phyloP scores from a whole-genome alignment of 2,113 vertebrate species.

The Psilopogon haemacephalus region DNA sequence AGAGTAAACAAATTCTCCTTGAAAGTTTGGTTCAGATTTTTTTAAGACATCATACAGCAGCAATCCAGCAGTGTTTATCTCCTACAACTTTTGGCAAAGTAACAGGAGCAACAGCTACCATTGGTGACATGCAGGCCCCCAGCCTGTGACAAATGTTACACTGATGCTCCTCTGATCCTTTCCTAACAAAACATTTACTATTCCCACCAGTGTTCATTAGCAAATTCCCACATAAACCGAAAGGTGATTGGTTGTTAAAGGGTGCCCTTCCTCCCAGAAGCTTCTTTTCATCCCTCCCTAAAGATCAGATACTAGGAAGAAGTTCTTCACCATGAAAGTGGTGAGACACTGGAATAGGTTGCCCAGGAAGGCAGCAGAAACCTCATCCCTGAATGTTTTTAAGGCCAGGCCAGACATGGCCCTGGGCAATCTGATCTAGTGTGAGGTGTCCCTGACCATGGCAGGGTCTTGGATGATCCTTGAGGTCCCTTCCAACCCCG shows the following conservation, averaged over 20 bases:
- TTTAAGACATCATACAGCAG: not conserved
- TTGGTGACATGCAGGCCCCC: not conserved
- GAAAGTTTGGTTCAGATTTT: not conserved
- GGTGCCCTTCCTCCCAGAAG: not conserved
- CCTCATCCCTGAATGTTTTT: too few relatives aligned
- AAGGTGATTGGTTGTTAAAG: too few relatives aligned
- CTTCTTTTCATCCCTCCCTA: not conserved
- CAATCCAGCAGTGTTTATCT: not conserved
- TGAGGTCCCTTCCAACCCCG: too few relatives aligned
- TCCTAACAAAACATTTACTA: not conserved
- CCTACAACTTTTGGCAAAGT: not conserved
- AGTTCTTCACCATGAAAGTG: too few relatives aligned
- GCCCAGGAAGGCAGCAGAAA: too few relatives aligned
- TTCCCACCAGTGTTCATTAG: not conserved
- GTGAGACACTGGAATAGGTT: too few relatives aligned
- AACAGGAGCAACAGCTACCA: not conserved
- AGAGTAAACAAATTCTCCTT: conserved; percentile 23
- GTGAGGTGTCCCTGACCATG: too few relatives aligned
- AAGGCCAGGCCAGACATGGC: too few relatives aligned
- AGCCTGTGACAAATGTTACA: not conserved
- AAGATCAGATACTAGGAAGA: not conserved
- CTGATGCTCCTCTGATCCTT: not conserved
- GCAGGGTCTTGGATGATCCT: too few relatives aligned
- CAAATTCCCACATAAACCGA: not conserved
- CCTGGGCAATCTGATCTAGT: too few relatives aligned